Evolutionary conservation across 2,888 invertebrate species (phyloP).

Genomic region (Parnassius mnemosyne): DNA sequence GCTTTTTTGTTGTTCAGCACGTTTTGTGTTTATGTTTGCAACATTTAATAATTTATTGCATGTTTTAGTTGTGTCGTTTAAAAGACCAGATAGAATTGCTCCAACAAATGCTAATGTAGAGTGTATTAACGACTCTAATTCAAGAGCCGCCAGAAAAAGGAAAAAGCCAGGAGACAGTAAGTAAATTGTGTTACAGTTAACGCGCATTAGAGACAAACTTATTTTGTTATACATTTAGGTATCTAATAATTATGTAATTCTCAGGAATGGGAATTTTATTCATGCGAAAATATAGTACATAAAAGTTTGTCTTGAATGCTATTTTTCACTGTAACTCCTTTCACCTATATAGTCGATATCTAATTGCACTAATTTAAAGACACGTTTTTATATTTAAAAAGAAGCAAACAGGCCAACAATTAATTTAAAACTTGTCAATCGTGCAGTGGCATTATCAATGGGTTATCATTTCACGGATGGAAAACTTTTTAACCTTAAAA

Average conservation of each 20-base stretch:
- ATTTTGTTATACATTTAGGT: neutral
- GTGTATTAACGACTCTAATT: conserved; percentile 48
- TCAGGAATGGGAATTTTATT: too few species aligned
- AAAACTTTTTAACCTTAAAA: too few species aligned
- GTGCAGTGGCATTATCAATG: too few species aligned
- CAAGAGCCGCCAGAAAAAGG: conserved; percentile 82
- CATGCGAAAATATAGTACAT: too few species aligned
- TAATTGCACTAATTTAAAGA: neutral
- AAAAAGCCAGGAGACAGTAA: conserved; percentile 86
- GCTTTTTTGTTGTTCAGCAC: conserved; percentile 23
- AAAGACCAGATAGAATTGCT: conserved; percentile 82
- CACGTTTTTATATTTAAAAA: neutral
- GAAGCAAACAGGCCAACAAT: too few species aligned
- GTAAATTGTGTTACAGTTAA: conserved; percentile 44
- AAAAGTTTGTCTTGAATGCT: neutral
- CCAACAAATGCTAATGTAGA: conserved; percentile 52
- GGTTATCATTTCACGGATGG: too few species aligned
- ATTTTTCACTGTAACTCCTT: conserved; percentile 15
- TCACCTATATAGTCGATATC: neutral
- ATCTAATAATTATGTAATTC: too few species aligned
- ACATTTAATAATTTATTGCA: conserved; percentile 38
- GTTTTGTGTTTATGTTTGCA: conserved; percentile 34
- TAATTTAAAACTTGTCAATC: too few species aligned
- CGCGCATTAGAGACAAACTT: neutral
- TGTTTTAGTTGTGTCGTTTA: conserved; percentile 91